Evolutionary conservation across 2,113 vertebrate genomes (phyloP).

Genomic region (Corynorhinus townsendii): DNA sequence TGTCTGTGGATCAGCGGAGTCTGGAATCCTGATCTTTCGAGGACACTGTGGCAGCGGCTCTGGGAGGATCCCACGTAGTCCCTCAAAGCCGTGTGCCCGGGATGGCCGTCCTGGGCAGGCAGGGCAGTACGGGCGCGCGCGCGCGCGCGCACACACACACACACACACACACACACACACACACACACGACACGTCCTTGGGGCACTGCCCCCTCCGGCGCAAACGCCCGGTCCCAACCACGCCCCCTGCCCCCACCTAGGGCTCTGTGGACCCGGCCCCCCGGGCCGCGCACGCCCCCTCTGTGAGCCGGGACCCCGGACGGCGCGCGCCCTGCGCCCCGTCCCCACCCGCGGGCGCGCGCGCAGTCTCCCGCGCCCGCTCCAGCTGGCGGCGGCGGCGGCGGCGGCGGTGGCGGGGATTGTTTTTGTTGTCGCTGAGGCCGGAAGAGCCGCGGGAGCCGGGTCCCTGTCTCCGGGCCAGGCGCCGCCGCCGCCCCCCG

Average conservation of each 20-base stretch:
- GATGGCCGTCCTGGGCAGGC: not conserved
- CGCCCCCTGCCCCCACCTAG: slow-evolving; percentile 71
- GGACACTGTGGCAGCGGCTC: not conserved
- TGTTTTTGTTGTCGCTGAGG: slow-evolving; percentile 75
- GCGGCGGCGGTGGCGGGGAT: slow-evolving; percentile 54
- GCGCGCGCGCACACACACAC: slow-evolving; percentile 64
- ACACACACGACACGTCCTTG: slow-evolving; percentile 76
- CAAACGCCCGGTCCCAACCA: slow-evolving; percentile 56
- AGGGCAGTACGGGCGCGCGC: slow-evolving; percentile 67
- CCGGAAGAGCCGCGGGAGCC: slow-evolving; percentile 94
- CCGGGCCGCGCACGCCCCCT: slow-evolving; percentile 66
- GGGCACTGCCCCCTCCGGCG: slow-evolving; percentile 56
- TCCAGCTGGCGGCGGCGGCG: slow-evolving; percentile 3
- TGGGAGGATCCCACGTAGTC: not conserved
- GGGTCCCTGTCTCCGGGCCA: slow-evolving; percentile 75
- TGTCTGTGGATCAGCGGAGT: not conserved
- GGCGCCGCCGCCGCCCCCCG: slow-evolving; percentile 81
- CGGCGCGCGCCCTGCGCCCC: slow-evolving; percentile 27
- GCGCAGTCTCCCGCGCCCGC: slow-evolving; percentile 41
- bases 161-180: slow-evolving; percentile 33
- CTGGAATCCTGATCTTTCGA: not conserved
- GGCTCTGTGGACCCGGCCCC: slow-evolving; percentile 30
- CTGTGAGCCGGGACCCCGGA: not conserved
- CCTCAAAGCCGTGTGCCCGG: fast-evolving
- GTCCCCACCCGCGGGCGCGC: slow-evolving; percentile 42